Evolutionary conservation across 2,797 vertebrate genomes (phyloP).

Genomic region (Ptychadena robeensis): DNA sequence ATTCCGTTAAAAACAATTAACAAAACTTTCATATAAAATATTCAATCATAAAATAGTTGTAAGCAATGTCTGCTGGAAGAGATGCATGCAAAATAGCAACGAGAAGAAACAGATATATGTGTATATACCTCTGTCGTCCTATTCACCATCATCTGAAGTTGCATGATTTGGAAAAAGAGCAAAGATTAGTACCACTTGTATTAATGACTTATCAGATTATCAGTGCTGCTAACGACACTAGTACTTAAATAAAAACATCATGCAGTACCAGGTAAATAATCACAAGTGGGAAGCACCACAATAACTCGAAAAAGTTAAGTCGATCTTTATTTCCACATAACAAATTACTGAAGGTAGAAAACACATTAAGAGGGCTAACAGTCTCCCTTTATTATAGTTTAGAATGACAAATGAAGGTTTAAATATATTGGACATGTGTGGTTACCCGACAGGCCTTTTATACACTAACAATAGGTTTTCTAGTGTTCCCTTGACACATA

Average conservation of each 20-base stretch:
- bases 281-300: too few relatives aligned
- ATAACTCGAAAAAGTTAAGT: too few relatives aligned
- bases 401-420: too few relatives aligned
- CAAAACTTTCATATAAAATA: not conserved
- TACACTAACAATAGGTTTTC: not conserved
- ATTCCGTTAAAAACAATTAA: not conserved
- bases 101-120: constrained; percentile 8
- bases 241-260: too few relatives aligned
- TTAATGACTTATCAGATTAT: constrained; percentile 1
- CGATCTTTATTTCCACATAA: too few relatives aligned
- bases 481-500: not conserved
- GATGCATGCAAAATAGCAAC: constrained; percentile 48
- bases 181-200: constrained; percentile 74
- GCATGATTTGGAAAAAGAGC: constrained; percentile 81
- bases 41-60: not conserved
- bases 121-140: constrained; percentile 98
- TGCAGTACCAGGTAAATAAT: too few relatives aligned
- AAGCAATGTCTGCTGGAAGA: constrained; percentile 5
- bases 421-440: too few relatives aligned
- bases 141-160: constrained; percentile 99
- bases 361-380: too few relatives aligned
- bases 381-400: too few relatives aligned
- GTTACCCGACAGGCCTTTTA: too few relatives aligned
- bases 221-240: not conserved
- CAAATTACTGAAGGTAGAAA: too few relatives aligned